Base-by-base conservation (phyloP, 1,140 invertebrate genomes). In the Brachionus asplanchnoidis region DNA sequence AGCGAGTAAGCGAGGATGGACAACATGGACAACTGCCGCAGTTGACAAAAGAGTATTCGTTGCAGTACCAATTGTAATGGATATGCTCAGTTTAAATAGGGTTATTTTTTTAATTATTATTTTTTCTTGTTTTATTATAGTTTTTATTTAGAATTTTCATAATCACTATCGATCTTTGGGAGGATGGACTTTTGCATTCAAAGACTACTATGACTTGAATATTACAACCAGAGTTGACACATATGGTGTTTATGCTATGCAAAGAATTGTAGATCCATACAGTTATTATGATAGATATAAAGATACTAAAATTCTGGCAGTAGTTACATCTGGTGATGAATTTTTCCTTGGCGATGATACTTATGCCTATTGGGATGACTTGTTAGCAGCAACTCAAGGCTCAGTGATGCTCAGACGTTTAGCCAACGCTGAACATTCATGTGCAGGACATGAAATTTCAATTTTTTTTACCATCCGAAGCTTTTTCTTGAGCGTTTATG, bases 61-160 rank as follows among this genome's bases (percentile, higher is more conserved):
- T 26, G 87, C 87, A 56, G 87, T 86, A 40, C 88, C 88, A 14
- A 87, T 88, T 36, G 88, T 89, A 5, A 87, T 89, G 87, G 87
- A 88, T 85, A 86, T 89, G 3, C 53, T 89, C 8, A 87, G 88
- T 70, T 86, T 88, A 80, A 84, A 86, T n/a, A 83, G 87, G 85
- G 88, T 88, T n/a, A 17, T n/a, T 83, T 36, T 12, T 32, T 36
- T 0, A 36, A 36, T 12, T 46, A 12, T 40, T 26, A 53, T 6
- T 23, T 0, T 4, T 60, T 17, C 36, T 20, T 2, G 2, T 80
- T 60, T 36, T 8, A 3, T 28, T 36, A n/a, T 26, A 0, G 8
- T 82, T 60, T 66, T 9, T 66, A 11, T 40, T 20, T 26, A 89
- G 87, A 89, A 88, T 85, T 79, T 88, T 9, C 87, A 88, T 83